Percentiles rank a stretch among this genome's conserved stretches.
Conservation (phyloP, 1,140 invertebrate genomes). For the Phymastichus coffea region DNA sequence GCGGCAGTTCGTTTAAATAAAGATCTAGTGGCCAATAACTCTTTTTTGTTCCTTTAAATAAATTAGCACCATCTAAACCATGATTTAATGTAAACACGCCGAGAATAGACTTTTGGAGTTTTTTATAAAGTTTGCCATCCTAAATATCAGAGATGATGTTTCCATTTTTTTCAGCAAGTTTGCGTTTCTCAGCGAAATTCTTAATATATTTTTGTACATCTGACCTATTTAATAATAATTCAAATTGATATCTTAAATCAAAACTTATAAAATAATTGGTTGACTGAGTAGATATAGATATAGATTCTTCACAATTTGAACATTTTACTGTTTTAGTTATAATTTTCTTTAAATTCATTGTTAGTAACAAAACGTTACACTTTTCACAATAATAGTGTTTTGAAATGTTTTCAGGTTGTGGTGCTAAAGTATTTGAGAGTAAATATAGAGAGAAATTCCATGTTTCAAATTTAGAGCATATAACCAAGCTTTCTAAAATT, state of each 20-base stretch:
- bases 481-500: background rate
- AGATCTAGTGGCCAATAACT: background rate
- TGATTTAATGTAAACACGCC: background rate
- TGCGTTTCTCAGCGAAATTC: background rate
- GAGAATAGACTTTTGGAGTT: background rate
- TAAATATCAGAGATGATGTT: background rate
- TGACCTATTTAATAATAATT: background rate
- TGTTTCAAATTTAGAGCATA: background rate
- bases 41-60: background rate
- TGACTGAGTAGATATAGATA: background rate
- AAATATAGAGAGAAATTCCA: background rate
- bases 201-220: background rate
- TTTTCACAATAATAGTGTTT: background rate
- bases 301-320: background rate
- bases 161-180: background rate
- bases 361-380: background rate
- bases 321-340: background rate
- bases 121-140: background rate
- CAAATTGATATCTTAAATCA: background rate
- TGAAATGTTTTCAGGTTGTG: background rate
- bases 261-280: background rate
- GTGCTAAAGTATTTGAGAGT: background rate
- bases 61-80: background rate
- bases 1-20: constrained; percentile 2
- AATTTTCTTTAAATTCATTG: background rate